Evolutionary conservation across 2,888 invertebrate species (phyloP).

Genomic region (Tupiocoris notatus): DNA sequence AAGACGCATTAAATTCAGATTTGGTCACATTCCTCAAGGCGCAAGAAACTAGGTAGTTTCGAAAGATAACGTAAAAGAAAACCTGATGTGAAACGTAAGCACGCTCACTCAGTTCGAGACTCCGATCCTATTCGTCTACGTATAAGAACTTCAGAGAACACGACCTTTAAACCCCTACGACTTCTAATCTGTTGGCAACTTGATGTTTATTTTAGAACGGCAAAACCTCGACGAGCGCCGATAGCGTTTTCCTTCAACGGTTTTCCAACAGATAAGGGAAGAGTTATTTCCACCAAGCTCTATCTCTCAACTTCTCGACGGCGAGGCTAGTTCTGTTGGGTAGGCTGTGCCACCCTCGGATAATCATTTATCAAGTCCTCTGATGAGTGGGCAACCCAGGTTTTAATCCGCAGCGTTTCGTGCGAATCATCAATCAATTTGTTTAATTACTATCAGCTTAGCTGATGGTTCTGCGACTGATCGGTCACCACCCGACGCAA

Average conservation of each 20-base stretch:
- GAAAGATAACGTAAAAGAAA: not conserved
- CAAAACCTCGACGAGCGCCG: not conserved
- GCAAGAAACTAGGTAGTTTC: no score
- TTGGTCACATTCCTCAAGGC: no score
- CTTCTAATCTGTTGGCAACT: slow-evolving; percentile 2
- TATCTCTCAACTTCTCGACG: not conserved
- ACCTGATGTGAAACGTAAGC: not conserved
- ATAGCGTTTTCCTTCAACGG: not conserved
- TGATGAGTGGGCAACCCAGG: not conserved
- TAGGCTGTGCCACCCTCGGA: not conserved
- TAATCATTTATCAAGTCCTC: not conserved
- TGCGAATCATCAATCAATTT: not conserved
- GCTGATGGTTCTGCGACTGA: not conserved
- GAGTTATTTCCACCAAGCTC: not conserved
- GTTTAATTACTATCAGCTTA: not conserved
- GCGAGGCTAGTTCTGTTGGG: not conserved
- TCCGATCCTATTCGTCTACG: not conserved
- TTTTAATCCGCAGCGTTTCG: not conserved
- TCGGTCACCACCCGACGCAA: no score
- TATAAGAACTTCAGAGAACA: not conserved
- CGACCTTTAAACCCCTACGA: slow-evolving; percentile 5
- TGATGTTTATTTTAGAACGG: slow-evolving; percentile 14
- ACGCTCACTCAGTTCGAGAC: not conserved
- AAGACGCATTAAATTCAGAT: no score
- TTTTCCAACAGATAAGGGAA: not conserved